These are phyloP conservation scores for Diaperis boleti DNA, from an alignment of 2,888 invertebrate genomes.

Conservation along the genomic window DNA sequence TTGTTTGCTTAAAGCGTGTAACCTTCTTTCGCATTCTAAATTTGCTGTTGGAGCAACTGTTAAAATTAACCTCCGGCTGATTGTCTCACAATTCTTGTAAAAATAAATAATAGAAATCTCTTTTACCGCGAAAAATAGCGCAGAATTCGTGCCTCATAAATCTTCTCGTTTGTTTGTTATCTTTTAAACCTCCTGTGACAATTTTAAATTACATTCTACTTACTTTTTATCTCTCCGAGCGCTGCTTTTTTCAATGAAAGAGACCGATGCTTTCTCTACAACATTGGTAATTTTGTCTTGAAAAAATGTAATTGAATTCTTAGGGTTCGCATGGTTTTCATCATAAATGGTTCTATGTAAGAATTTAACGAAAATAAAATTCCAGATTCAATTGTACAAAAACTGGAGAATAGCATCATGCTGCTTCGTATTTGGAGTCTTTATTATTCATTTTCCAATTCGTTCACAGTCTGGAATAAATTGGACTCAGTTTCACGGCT, in stretches of 20 bases:
- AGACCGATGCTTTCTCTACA: constrained; percentile 9
- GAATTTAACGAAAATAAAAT: constrained; percentile 11
- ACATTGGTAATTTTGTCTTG: constrained; percentile 2
- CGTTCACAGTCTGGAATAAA: background rate
- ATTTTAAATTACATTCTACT: constrained; percentile 43
- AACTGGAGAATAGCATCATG: background rate
- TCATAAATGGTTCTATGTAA: background rate
- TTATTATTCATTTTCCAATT: constrained; percentile 10
- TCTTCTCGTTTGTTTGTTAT: constrained; percentile 42
- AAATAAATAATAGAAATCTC: constrained; percentile 31
- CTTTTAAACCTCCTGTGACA: constrained; percentile 42
- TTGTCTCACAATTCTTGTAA: constrained; percentile 4
- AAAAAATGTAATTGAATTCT: constrained; percentile 14
- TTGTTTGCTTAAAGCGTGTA: background rate
- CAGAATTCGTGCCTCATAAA: constrained; percentile 30
- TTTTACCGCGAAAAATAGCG: constrained; percentile 30
- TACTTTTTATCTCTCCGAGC: constrained; percentile 34
- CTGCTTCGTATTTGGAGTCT: background rate
- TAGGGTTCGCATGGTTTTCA: background rate
- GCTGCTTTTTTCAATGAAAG: constrained; percentile 13
- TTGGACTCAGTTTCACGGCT: background rate
- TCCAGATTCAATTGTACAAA: background rate
- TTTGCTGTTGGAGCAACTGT: background rate
- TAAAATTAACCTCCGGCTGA: background rate
- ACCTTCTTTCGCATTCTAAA: background rate